Base-by-base conservation (phyloP, 1,140 invertebrate species). In the Megalopta genalis region DNA sequence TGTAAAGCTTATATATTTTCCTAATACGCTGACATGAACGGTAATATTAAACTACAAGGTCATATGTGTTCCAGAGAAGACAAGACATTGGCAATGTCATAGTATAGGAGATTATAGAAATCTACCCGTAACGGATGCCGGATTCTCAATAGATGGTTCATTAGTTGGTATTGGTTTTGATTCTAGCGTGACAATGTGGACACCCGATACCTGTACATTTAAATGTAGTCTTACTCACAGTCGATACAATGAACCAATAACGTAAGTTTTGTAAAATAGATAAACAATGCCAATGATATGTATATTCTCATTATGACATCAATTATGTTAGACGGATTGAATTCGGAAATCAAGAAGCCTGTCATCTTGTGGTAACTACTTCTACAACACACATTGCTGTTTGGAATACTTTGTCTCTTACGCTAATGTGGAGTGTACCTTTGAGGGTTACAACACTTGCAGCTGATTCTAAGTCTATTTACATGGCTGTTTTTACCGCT, bases 111-210 rank as follows among this genome's bases (percentile, higher is more conserved):
- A 93, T 67, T 97, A 97, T 87, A 92, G 94, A 27, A 91, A 95
- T 82, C 83, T 95, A 21, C 81, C 93, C 9, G 91, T 94, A 57
- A 93, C 93, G 39, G 92, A 93, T 78, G 92, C 95, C 1, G 93
- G 93, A 63, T 97, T 97, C 89, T 96, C 96, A 1, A 92, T 94
- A 62, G 97, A 98, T 93, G 96, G 96, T 42, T 97, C 97, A 1
- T 86, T 97, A 23, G 85, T 98, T 25, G 96, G 94, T 32, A 95
- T 96, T 27, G 94, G 94, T 12, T 98, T 96, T 93, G 94, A 93
- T 37, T 93, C 94, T n/a, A 94, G 93, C 62, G 87, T 97, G 37
- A 97, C 96, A 8, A 88, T 97, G 32, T 97, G 96, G 95, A 93
- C 94, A 81, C 90, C 94, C 67, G 93, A 94, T 71, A 91, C 91